Conservation (phyloP, 2,797 vertebrate genomes). For the Crocodylus rhombifer region DNA sequence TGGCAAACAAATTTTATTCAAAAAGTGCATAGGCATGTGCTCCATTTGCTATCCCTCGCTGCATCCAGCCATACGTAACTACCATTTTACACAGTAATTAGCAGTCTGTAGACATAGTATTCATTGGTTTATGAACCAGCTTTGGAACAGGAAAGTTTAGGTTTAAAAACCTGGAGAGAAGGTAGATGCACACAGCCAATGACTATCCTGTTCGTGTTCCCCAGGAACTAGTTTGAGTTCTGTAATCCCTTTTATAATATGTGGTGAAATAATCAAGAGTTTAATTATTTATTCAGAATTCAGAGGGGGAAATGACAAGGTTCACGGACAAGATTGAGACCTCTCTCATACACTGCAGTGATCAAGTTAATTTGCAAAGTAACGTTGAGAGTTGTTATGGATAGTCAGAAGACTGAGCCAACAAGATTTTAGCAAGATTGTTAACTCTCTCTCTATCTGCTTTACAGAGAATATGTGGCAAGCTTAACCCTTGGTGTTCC, state of each 20-base stretch:
- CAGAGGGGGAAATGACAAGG: not conserved
- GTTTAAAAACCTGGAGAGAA: not conserved
- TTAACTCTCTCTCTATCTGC: constrained; percentile 42
- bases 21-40: not conserved
- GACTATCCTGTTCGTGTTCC: not conserved
- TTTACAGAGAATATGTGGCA: constrained; percentile 56
- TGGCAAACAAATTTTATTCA: constrained; percentile 18
- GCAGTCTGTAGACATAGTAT: constrained; percentile 4
- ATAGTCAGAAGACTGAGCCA: constrained; percentile 26
- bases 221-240: not conserved
- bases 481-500: constrained; percentile 36
- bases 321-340: not conserved
- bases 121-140: not conserved
- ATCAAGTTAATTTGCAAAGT: constrained; percentile 43
- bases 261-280: constrained; percentile 1
- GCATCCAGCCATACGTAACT: not conserved
- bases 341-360: not conserved
- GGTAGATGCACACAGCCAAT: not conserved
- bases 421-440: constrained; percentile 61
- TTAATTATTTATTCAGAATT: not conserved
- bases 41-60: not conserved
- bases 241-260: not conserved
- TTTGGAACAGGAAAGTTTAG: not conserved
- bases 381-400: constrained; percentile 13
- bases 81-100: not conserved